Conservation (phyloP, 2,888 invertebrate genomes). For the Drosophila rubida region DNA sequence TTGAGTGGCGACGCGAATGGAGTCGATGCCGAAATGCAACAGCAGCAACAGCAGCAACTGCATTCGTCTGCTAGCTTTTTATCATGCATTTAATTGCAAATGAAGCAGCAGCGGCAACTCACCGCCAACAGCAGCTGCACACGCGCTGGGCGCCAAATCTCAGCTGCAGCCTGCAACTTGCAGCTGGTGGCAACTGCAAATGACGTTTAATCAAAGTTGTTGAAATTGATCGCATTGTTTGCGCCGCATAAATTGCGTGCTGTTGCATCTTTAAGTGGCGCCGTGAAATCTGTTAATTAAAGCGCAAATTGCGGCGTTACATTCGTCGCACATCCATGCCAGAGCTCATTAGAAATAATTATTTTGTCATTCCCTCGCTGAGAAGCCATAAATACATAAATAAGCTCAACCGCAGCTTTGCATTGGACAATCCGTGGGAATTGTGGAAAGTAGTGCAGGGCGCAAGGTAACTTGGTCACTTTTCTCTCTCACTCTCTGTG, state of each 20-base stretch:
- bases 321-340: constrained; percentile 4
- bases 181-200: constrained; percentile 64
- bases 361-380: constrained; percentile 37
- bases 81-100: constrained; percentile 77
- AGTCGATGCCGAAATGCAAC: constrained; percentile 70
- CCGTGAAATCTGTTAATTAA: constrained; percentile 68
- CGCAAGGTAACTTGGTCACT: constrained; percentile 12
- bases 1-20: constrained; percentile 69
- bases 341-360: constrained; percentile 59
- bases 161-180: constrained; percentile 23
- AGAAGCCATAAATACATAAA: constrained; percentile 62
- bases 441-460: constrained; percentile 1
- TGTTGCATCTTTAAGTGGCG: constrained; percentile 68
- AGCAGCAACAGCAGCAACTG: constrained; percentile 27
- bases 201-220: constrained; percentile 80
- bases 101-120: constrained; percentile 57
- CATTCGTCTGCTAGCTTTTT: constrained; percentile 44
- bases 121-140: constrained; percentile 15
- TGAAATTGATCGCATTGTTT: constrained; percentile 79
- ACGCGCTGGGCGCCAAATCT: constrained; percentile 46
- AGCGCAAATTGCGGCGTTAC: constrained; percentile 26
- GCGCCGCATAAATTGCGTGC: constrained; percentile 63
- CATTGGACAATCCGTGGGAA: constrained; percentile 49
- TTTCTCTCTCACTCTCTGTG: neutral
- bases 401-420: constrained; percentile 59